Evolutionary conservation across 2,113 vertebrate genomes (phyloP).

Genomic region (Atractosteus spatula): DNA sequence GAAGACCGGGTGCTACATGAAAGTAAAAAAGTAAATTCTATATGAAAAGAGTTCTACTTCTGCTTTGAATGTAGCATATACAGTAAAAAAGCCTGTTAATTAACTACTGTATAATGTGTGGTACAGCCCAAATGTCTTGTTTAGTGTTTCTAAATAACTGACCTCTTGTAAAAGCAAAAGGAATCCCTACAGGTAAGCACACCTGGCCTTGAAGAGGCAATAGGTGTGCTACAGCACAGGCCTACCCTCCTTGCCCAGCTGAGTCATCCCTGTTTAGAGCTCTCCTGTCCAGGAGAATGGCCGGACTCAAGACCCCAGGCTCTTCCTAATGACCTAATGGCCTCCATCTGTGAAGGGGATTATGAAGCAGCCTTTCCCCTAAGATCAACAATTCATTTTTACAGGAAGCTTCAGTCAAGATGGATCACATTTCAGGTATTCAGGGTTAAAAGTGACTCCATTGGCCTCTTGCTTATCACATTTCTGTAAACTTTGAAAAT

Average conservation of each 20-base stretch:
- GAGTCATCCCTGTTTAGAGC: slow-evolving; percentile 45
- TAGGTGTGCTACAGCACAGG: not conserved
- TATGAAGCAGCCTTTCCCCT: slow-evolving; percentile 63
- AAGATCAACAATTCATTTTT: slow-evolving; percentile 58
- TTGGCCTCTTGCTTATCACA: not conserved
- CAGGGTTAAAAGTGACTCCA: not conserved
- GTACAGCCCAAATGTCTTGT: not conserved
- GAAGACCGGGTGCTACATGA: too few relatives aligned
- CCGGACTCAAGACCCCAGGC: slow-evolving; percentile 43
- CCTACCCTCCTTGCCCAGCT: slow-evolving; percentile 38
- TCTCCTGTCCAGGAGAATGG: slow-evolving; percentile 20
- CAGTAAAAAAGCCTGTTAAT: too few relatives aligned
- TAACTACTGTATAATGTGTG: too few relatives aligned
- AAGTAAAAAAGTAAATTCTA: too few relatives aligned
- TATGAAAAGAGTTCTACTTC: too few relatives aligned
- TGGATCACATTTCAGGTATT: slow-evolving; percentile 26
- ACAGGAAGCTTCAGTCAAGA: slow-evolving; percentile 44
- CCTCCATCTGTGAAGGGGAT: slow-evolving; percentile 71
- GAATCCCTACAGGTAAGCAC: not conserved
- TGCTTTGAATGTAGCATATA: too few relatives aligned
- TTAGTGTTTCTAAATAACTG: too few relatives aligned
- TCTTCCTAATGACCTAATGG: slow-evolving; percentile 76
- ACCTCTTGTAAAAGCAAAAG: not conserved
- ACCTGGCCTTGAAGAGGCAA: too few relatives aligned
- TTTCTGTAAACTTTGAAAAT: slow-evolving; percentile 16